Evolutionary conservation across 2,797 vertebrate species (phyloP).

Genomic region (Alauda arvensis): DNA sequence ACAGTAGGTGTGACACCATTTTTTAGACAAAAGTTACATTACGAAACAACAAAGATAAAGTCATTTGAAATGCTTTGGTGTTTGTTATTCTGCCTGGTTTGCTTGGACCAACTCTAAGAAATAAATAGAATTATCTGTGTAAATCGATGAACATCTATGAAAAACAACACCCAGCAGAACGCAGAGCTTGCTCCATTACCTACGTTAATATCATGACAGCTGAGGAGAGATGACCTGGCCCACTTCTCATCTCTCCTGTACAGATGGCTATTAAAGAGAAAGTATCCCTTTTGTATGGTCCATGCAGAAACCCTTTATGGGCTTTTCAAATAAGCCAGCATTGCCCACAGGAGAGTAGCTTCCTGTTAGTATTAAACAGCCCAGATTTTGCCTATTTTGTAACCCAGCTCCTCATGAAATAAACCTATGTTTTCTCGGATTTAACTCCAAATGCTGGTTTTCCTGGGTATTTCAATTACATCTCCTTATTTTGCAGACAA

Average conservation of each 20-base stretch:
- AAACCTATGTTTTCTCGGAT: constrained; percentile 64
- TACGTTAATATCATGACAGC: constrained; percentile 99
- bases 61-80: constrained; percentile 78
- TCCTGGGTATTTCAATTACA: constrained; percentile 10
- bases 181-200: constrained; percentile 97
- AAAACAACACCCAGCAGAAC: constrained; percentile 94
- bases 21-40: constrained; percentile 80
- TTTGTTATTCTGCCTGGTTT: constrained; percentile 88
- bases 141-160: constrained; percentile 94
- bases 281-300: constrained; percentile 90
- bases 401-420: constrained; percentile 72
- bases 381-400: constrained; percentile 73
- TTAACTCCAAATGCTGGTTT: constrained; percentile 55
- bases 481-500: constrained; percentile 17
- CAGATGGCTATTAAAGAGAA: constrained; percentile 99
- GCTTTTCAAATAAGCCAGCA: constrained; percentile 92
- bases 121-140: constrained; percentile 98
- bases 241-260: constrained; percentile 96
- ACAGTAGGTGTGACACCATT: constrained; percentile 80
- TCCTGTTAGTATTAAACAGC: constrained; percentile 77
- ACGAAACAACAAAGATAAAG: constrained; percentile 83
- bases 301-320: constrained; percentile 95
- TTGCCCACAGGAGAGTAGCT: constrained; percentile 81
- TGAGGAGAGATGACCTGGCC: constrained; percentile 97
- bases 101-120: constrained; percentile 86